phyloP scores from a whole-genome alignment of 2,113 vertebrate genomes.

The Enhydra lutris region DNA sequence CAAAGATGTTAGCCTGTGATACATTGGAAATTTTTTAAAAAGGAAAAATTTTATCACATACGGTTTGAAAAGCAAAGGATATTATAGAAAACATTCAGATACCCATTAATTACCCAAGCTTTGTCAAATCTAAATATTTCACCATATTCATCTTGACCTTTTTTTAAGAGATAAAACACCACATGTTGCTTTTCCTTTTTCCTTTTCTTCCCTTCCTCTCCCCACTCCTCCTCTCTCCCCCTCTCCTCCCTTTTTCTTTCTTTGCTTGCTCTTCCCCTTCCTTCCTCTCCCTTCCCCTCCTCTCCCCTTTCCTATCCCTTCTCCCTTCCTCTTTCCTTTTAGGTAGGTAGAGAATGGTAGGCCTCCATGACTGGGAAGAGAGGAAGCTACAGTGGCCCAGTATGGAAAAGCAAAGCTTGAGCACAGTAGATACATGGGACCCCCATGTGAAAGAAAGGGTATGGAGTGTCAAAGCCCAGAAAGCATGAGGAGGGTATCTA shows the following conservation, averaged over 20 bases:
- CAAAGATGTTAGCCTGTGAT: neutral
- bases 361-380: neutral
- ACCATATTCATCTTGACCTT: neutral
- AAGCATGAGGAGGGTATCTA: neutral
- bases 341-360: neutral
- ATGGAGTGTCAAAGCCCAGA: neutral
- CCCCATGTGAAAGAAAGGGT: neutral
- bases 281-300: too few species aligned
- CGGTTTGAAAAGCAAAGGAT: neutral
- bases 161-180: neutral
- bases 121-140: neutral
- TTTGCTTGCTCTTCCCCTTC: too few species aligned
- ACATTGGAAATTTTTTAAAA: neutral
- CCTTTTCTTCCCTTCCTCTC: neutral
- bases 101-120: neutral
- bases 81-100: neutral
- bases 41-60: neutral
- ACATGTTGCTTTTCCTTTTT: neutral
- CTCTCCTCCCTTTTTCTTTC: neutral
- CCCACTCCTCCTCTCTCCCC: too few species aligned
- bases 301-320: too few species aligned
- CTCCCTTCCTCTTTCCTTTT: neutral
- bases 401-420: neutral
- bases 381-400: neutral
- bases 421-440: neutral